Evolutionary conservation across 2,888 invertebrate species (phyloP), one percentile per base, ranked within the genome.

Genomic region (Heteromurus nitidus): DNA sequence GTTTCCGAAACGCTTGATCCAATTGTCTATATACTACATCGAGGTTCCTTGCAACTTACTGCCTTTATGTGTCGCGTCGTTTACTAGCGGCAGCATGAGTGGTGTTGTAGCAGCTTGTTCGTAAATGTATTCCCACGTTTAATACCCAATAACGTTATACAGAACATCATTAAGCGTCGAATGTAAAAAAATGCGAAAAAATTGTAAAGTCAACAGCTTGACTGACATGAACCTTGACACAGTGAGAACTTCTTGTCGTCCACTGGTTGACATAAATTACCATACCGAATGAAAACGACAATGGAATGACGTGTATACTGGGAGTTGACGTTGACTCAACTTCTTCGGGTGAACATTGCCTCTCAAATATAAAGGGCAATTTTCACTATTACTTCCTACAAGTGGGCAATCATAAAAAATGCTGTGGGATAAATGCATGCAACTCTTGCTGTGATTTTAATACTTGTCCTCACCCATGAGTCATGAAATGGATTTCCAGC

Each of bases 181-280:
- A 62, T 62, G 16, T 47, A 47, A 13, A 47, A 47, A 47, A 16
- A 47, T 3, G 11, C 7, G 7, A n/a, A 47, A 47, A 47, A 9
- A 36, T 36, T 36, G 42, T 22, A 64, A 9, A 36, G 30, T 72
- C 72, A 62, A 72, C 65, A 36, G 13, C 18, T 28, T 72, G 36
- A 69, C 58, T 28, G 42, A 72, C 36, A 60, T 42, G 42, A 20
- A 22, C 72, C 72, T 72, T 72, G 72, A 60, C 72, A 58, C 60
- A 42, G 69, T 31, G 30, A 16, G n/a, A 47, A n/a, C n/a, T n/a
- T n/a, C n/a, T 47, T 16, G 47, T 16, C 11, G 47, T 47, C 11
- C 36, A 5, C 13, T n/a, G n/a, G 47, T 47, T 47, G 47, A 47
- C 47, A 47, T 47, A 47, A 47, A 47, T n/a, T n/a, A n/a, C n/a